Evolutionary conservation across 1,140 invertebrate genomes (phyloP), one percentile per base, ranked within the genome.

Genomic region (Drosophila truncata): DNA sequence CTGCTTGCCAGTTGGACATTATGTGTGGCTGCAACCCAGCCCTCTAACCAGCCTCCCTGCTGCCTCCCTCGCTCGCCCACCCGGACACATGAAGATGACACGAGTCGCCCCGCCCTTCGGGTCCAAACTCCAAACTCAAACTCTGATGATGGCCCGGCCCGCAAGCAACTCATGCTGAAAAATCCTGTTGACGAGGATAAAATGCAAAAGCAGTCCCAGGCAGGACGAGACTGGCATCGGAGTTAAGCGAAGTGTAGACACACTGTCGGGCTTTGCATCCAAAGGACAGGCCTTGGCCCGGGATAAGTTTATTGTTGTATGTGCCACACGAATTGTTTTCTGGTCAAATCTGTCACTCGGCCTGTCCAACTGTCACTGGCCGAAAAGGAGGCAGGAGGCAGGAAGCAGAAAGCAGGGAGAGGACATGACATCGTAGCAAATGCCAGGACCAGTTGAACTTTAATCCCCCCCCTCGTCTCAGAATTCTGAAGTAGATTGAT

Each of bases 301-400:
- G 70, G 54, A 72, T 73, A 80, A 69, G 65, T 71, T 85, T 71
- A 75, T 84, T 80, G 72, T 69, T 74, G 79, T 79, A 84, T 76
- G 64, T 78, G 77, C 77, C 70, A 66, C 70, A 83, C 82, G 82
- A 80, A 83, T 80, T 83, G 81, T 83, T 83, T 83, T 85, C 82
- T 85, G 81, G 81, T 64, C 82, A 84, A 84, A 84, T 85, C 81
- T 83, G 82, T 83, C 81, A 83, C 81, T 85, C 81, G 77, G 72
- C 60, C 81, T 85, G 80, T 83, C 80, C 75, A 78, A 76, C 80
- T 82, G 78, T 63, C 77, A 66, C 64, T 63, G 82, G 6, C 44
- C 42, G 14, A 54, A 55, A 64, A 61, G 44, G 58, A 61, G 39
- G 18, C 20, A 47, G 66, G 50, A 41, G 59, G 39, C 16, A 18